Evolutionary conservation across 2,888 invertebrate species (phyloP).

Genomic region (Rhamnusium bicolor): DNA sequence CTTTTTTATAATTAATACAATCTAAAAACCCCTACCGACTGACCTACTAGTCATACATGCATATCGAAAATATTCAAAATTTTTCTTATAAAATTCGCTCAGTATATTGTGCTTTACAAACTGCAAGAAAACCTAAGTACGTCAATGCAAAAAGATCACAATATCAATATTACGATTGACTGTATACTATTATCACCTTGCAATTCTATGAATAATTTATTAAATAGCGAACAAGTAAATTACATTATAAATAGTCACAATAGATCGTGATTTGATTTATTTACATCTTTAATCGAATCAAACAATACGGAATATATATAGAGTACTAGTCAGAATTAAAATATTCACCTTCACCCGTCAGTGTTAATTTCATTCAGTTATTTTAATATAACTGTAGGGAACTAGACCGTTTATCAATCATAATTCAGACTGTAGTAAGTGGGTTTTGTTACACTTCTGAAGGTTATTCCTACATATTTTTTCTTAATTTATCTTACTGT

Average conservation of each 20-base stretch:
- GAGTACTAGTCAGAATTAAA: background rate
- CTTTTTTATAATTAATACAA: too few relatives aligned
- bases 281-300: conserved; percentile 16
- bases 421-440: background rate
- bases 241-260: conserved; percentile 8
- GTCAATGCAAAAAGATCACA: background rate
- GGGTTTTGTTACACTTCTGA: background rate
- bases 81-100: too few relatives aligned
- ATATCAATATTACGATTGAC: background rate
- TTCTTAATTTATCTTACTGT: background rate
- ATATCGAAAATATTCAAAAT: too few relatives aligned
- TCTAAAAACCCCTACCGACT: too few relatives aligned
- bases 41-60: too few relatives aligned
- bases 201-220: conserved; percentile 16
- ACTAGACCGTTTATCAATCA: background rate
- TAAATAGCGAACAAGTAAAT: background rate
- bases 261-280: conserved; percentile 16
- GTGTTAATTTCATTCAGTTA: background rate
- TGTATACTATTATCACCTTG: background rate
- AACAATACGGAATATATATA: background rate
- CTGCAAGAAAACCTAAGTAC: background rate
- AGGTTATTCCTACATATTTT: background rate
- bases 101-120: too few relatives aligned
- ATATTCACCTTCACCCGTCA: background rate
- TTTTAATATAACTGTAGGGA: background rate